phyloP scores from a whole-genome alignment of 2,113 vertebrate species.

The Macquaria australasica region DNA sequence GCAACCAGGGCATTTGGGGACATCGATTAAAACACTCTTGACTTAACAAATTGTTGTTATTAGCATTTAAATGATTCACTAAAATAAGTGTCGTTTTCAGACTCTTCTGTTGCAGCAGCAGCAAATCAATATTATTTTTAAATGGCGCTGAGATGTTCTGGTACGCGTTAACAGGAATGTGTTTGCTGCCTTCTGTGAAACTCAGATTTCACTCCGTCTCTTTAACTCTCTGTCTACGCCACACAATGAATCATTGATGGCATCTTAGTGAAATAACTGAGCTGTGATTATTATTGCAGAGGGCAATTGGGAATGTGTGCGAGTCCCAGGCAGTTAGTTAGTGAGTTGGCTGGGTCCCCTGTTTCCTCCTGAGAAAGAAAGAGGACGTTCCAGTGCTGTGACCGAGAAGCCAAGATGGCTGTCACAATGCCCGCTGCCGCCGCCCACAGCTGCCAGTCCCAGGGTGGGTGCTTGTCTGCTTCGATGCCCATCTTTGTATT shows the following conservation, averaged over 20 bases:
- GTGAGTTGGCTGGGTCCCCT: constrained; percentile 27
- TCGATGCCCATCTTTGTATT: neutral
- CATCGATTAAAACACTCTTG: neutral
- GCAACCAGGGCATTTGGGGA: constrained; percentile 21
- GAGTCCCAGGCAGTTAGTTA: constrained; percentile 49
- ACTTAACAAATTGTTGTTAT: neutral
- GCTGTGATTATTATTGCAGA: constrained; percentile 65
- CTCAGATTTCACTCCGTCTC: constrained; percentile 20
- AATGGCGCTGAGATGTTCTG: neutral
- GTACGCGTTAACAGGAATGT: constrained; percentile 17
- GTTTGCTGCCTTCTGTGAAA: constrained; percentile 5
- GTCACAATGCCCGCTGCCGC: neutral
- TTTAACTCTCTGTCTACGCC: constrained; percentile 14
- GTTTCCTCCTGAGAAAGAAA: constrained; percentile 56
- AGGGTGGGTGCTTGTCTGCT: constrained; percentile 26
- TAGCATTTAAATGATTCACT: constrained; percentile 5
- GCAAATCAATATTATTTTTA: constrained; percentile 18
- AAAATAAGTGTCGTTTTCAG: constrained; percentile 6
- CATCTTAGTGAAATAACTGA: constrained; percentile 43
- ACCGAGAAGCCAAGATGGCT: constrained; percentile 44
- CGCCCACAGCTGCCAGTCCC: constrained; percentile 36
- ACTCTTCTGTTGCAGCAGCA: constrained; percentile 4
- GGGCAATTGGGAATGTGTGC: constrained; percentile 43
- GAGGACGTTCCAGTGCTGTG: constrained; percentile 31
- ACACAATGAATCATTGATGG: constrained; percentile 53